A percentile compares a stretch with the other conserved stretches of the same genome.
Conservation (phyloP, 2,113 vertebrate species). For the Ramphastos sulfuratus region DNA sequence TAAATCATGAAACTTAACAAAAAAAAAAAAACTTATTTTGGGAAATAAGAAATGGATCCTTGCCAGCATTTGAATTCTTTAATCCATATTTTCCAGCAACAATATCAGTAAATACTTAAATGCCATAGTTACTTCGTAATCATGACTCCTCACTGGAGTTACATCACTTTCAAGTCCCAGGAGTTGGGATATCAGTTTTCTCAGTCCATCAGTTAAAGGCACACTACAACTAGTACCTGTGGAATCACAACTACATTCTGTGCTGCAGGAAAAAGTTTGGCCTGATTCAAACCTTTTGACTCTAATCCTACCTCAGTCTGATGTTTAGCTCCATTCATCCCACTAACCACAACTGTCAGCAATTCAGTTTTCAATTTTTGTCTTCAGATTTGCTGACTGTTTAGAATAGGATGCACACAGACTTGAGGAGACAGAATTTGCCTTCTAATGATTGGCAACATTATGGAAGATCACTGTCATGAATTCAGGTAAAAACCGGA, state of each 20-base stretch:
- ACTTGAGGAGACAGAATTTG: background rate
- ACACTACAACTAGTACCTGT: background rate
- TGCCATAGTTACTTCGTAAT: background rate
- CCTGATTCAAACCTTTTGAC: background rate
- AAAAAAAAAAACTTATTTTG: accelerated
- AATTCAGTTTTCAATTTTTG: background rate
- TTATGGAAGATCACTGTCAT: background rate
- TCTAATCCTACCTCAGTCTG: background rate
- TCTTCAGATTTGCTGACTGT: background rate
- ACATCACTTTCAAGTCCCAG: background rate
- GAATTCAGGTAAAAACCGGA: background rate
- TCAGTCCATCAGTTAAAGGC: background rate
- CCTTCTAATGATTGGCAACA: background rate
- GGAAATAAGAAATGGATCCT: background rate
- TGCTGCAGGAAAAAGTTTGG: background rate
- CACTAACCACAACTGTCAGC: background rate
- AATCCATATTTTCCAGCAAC: background rate
- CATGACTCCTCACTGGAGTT: background rate
- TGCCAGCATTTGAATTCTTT: background rate
- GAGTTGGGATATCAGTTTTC: background rate
- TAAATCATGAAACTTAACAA: background rate
- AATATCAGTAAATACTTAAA: background rate
- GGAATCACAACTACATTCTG: background rate
- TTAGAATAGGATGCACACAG: background rate
- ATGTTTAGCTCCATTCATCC: background rate